Percentiles rank a stretch among this genome's conserved stretches.
Evolutionary conservation across 2,888 invertebrate genomes (phyloP).

Genomic region (Leptura quadrifasciata): DNA sequence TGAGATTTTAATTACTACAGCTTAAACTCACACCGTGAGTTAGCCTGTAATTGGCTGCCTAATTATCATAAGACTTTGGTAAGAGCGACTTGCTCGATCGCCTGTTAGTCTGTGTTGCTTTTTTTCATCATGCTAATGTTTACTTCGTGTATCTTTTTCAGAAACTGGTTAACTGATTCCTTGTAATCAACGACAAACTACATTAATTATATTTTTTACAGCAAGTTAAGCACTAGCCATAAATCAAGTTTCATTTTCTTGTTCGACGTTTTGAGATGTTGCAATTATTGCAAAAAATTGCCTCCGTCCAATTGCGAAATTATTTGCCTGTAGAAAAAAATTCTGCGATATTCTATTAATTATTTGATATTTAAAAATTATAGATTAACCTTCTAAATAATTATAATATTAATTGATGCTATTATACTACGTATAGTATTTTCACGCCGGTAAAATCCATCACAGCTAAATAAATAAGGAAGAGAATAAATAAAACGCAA

Average conservation of each 20-base stretch:
- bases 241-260: conserved; percentile 15
- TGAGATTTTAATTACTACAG: conserved; percentile 52
- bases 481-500: no score
- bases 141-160: conserved; percentile 53
- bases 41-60: conserved; percentile 68
- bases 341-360: no score
- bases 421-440: no score
- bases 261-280: background rate
- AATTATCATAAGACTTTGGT: conserved; percentile 64
- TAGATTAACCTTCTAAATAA: no score
- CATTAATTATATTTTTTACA: conserved; percentile 50
- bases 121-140: conserved; percentile 52
- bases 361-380: no score
- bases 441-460: no score
- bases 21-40: conserved; percentile 60
- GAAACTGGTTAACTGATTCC: conserved; percentile 59
- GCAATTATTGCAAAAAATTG: background rate
- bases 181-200: conserved; percentile 53
- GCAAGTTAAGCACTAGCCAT: background rate
- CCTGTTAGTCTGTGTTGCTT: conserved; percentile 14
- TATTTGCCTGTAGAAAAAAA: background rate
- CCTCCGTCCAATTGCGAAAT: background rate
- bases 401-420: no score
- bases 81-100: conserved; percentile 29
- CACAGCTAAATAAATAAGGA: no score